These are phyloP conservation scores for Belgica antarctica DNA, from an alignment of 2,888 invertebrate species.

Conservation along the genomic window DNA sequence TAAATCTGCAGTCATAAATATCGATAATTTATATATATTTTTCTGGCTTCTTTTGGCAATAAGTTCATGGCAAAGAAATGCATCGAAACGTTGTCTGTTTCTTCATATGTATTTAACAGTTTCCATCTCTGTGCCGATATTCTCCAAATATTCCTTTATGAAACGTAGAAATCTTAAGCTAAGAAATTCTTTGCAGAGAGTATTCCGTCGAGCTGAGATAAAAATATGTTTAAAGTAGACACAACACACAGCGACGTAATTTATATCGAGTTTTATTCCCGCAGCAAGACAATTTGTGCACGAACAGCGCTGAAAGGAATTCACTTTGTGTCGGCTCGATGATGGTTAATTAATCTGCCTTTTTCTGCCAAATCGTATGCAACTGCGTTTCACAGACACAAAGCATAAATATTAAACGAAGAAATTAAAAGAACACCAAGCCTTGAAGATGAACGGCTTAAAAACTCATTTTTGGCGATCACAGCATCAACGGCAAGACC, in stretches of 20 bases:
- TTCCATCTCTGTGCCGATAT: background rate
- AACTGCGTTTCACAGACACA: slow-evolving; percentile 36
- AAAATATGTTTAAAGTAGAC: slow-evolving; percentile 37
- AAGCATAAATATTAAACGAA: slow-evolving; percentile 6
- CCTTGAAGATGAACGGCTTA: background rate
- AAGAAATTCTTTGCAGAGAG: background rate
- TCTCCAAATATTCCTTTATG: slow-evolving; percentile 4
- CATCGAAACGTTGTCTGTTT: background rate
- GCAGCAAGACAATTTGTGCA: background rate
- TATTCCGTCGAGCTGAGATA: too few relatives aligned
- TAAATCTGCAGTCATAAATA: slow-evolving; percentile 41
- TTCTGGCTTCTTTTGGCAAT: background rate
- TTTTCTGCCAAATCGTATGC: background rate
- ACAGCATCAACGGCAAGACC: background rate
- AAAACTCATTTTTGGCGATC: background rate
- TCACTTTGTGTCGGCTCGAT: background rate
- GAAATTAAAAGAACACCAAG: background rate
- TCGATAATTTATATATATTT: slow-evolving; percentile 39
- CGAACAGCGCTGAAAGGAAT: slow-evolving; percentile 1
- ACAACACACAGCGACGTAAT: slow-evolving; percentile 33
- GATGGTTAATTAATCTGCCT: slow-evolving; percentile 33
- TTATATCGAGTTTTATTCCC: too few relatives aligned
- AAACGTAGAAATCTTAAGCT: background rate
- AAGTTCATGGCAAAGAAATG: background rate
- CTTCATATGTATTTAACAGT: slow-evolving; percentile 22